Conservation (phyloP, 2,888 invertebrate species). For the Drosophila cognata region DNA sequence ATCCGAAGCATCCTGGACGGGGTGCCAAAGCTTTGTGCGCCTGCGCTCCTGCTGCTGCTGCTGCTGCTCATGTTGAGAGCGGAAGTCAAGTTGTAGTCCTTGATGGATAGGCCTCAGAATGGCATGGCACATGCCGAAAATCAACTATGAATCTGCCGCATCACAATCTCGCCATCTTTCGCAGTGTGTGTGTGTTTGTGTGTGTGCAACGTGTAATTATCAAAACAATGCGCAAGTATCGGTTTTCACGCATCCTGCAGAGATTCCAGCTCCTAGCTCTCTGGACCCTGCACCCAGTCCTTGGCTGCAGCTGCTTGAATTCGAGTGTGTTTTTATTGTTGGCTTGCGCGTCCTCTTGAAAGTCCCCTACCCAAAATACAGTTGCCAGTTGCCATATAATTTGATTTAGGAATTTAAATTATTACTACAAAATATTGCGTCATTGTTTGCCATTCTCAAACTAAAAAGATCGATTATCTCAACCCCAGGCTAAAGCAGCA, state of each 20-base stretch:
- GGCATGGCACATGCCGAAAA: conserved; percentile 44
- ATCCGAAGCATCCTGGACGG: conserved; percentile 44
- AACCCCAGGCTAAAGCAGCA: conserved; percentile 6
- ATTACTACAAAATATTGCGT: conserved; percentile 23
- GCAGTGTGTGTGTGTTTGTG: not conserved
- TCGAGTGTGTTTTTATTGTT: conserved; percentile 11
- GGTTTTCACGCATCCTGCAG: conserved; percentile 75
- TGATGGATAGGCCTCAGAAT: conserved; percentile 37
- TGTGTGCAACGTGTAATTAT: conserved; percentile 66
- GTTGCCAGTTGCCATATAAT: conserved; percentile 34
- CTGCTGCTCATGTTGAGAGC: conserved; percentile 35
- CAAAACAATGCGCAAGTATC: conserved; percentile 66
- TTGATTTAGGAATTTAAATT: conserved; percentile 23
- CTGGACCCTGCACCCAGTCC: conserved; percentile 1
- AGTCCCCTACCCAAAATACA: not conserved
- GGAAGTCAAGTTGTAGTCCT: conserved; percentile 61
- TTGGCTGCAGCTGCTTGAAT: conserved; percentile 36
- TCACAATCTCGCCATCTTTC: conserved; percentile 42
- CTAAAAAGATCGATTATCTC: conserved; percentile 14
- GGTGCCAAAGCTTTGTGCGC: conserved; percentile 65
- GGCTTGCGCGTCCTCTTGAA: not conserved
- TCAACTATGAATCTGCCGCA: conserved; percentile 28
- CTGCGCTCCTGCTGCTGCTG: conserved; percentile 51
- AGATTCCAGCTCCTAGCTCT: conserved; percentile 11
- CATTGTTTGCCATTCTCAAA: conserved; percentile 1